Conservation (phyloP, 2,888 invertebrate genomes). For the Pherbina coryleti region DNA sequence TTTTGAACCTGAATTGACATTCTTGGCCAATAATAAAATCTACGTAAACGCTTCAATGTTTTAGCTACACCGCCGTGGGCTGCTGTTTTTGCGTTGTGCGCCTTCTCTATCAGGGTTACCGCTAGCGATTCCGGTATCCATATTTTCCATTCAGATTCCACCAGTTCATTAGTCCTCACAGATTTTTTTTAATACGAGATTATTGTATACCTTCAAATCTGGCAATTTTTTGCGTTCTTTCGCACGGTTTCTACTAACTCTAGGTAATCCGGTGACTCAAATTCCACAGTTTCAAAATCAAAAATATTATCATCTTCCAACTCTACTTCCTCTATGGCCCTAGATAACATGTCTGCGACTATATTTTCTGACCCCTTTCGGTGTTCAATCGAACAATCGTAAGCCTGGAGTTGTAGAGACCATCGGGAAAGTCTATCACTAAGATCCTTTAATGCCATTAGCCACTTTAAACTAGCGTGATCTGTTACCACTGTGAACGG, state of each 20-base stretch:
- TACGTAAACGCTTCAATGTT: conserved; percentile 1
- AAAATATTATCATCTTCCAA: not conserved
- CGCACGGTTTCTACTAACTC: not conserved
- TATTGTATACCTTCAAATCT: conserved; percentile 3
- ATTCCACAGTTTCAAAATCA: conserved; percentile 4
- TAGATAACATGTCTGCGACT: conserved; percentile 22
- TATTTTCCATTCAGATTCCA: conserved; percentile 20
- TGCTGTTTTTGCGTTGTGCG: not conserved
- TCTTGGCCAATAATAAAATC: conserved; percentile 22
- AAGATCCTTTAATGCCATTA: conserved; percentile 37
- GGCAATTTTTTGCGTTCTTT: not conserved
- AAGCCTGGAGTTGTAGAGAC: conserved; percentile 3
- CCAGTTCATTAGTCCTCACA: no score
- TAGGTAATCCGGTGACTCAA: conserved; percentile 22
- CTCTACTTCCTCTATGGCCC: not conserved
- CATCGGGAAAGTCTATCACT: conserved; percentile 43
- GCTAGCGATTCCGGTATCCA: conserved; percentile 25
- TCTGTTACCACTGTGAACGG: conserved; percentile 34
- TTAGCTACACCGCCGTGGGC: conserved; percentile 24
- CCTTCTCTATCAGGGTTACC: not conserved
- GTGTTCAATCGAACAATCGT: no score
- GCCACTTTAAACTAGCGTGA: conserved; percentile 33
- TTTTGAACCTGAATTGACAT: conserved; percentile 17
- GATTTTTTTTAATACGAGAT: not conserved
- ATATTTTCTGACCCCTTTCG: no score